Base-by-base conservation (phyloP, 2,797 vertebrate genomes). In the Anguilla anguilla region DNA sequence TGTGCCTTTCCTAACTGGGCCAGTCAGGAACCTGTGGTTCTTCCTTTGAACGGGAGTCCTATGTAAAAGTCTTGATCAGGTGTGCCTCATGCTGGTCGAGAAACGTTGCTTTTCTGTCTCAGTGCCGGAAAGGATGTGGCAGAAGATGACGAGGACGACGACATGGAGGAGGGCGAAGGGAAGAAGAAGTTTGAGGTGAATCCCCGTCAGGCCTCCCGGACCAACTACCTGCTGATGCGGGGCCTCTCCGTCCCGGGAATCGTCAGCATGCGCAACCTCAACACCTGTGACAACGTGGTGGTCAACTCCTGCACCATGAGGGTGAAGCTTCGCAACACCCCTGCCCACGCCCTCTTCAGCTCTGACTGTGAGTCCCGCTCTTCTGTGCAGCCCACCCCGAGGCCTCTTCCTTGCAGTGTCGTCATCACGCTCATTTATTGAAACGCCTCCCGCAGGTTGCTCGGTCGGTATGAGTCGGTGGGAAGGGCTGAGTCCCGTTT, bases 161-260 rank as follows among this genome's bases (percentile, higher is more conserved):
- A 96, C 0, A 97, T 96, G 0, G 97, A 97, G 0, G 94, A 95
- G 5, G 88, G 94, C 0, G 97, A 95, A 0, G 89, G 92, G 53
- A 96, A 93, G 83, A 96, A 94, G 85, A 96, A 93, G 86, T 92
- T 97, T 0, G 97, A 97, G 88, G 97, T 98, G 89, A 98, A 97
- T 84, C 94, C 97, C 6, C 96, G 95, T 11, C 98, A 98, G 79
- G 98, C 98, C 0, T 99, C 98, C 0, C 98, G 98, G 94, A 99
- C 98, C 86, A 99, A 98, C 92, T 99, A 98, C 94, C 93, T 99
- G 90, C 96, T 99, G 91, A 98, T 99, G 98, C 94, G 95, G 31
- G 98, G 98, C 64, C 98, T 94, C 93, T 98, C 96, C 9, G 93
- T 93, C 9, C 98, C 98, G 0, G 97, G 98, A 55, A 97, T 98